Percentiles rank a stretch among this genome's conserved stretches.
Conservation (phyloP, 1,140 invertebrate species). For the Papilio helenus region DNA sequence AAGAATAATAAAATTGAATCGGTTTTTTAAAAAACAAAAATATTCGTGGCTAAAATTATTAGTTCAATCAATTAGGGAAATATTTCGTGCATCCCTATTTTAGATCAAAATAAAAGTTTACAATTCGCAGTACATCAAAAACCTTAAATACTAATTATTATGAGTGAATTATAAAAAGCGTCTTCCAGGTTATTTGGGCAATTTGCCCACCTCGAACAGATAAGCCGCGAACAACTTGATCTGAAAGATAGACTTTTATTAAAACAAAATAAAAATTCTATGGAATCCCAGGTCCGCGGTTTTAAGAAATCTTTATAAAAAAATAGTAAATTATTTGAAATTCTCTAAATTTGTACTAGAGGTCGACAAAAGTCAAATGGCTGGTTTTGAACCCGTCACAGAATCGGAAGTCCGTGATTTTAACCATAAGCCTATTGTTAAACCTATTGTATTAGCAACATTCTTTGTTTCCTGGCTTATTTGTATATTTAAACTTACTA, state of each 20-base stretch:
- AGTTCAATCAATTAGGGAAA: background rate
- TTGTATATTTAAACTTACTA: too few species aligned
- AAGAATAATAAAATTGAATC: background rate
- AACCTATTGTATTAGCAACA: too few species aligned
- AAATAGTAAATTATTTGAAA: too few species aligned
- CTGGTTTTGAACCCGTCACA: too few species aligned
- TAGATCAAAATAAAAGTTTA: background rate
- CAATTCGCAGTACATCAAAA: background rate
- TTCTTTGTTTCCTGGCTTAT: too few species aligned
- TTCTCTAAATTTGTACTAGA: too few species aligned
- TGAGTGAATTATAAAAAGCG: background rate
- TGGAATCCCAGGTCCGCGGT: background rate
- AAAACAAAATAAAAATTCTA: conserved; percentile 45
- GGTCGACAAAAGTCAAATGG: too few species aligned
- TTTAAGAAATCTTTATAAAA: too few species aligned
- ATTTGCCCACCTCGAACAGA: conserved; percentile 89
- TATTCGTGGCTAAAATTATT: background rate
- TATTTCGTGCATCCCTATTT: conserved; percentile 7
- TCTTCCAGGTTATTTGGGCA: conserved; percentile 63
- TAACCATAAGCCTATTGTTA: too few species aligned
- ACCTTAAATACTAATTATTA: conserved; percentile 5
- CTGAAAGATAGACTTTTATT: conserved; percentile 83
- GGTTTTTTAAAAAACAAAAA: background rate
- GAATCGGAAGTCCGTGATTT: too few species aligned
- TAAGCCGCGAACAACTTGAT: conserved; percentile 94